Evolutionary conservation across 2,797 vertebrate species (phyloP).

Genomic region (Okamejei kenojei): DNA sequence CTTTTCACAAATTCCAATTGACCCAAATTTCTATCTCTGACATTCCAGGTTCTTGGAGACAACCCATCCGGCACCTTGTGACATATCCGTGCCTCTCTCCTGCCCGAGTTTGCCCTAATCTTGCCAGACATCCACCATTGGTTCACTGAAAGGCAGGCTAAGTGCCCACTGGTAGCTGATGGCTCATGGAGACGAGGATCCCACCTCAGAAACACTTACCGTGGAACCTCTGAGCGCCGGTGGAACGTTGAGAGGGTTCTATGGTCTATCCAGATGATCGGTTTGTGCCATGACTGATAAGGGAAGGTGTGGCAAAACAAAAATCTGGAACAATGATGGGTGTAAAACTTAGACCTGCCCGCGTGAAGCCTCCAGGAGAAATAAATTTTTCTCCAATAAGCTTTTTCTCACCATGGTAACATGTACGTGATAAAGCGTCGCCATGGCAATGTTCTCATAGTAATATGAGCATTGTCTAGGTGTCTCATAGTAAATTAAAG

Average conservation of each 20-base stretch:
- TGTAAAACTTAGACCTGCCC: neutral
- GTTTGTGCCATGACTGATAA: neutral
- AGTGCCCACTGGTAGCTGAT: neutral
- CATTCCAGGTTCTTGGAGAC: neutral
- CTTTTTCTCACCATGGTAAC: neutral
- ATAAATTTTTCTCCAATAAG: conserved; percentile 11
- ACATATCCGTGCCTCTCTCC: neutral
- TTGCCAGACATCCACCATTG: neutral
- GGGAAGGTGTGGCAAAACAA: neutral
- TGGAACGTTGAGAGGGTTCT: neutral
- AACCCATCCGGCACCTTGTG: neutral
- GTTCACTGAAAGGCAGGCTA: neutral
- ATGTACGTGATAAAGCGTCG: conserved; percentile 4
- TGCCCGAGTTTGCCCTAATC: neutral
- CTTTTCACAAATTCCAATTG: neutral
- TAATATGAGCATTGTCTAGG: neutral
- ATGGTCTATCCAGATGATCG: neutral
- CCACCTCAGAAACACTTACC: neutral
- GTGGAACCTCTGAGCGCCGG: neutral
- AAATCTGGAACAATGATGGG: too few relatives aligned
- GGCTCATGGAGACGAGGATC: neutral
- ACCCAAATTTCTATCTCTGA: neutral
- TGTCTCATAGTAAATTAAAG: neutral
- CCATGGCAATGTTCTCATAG: neutral
- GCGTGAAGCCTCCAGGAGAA: neutral